Evolutionary conservation across 1,140 invertebrate genomes (phyloP).

Genomic region (Drosophila sp.): DNA sequence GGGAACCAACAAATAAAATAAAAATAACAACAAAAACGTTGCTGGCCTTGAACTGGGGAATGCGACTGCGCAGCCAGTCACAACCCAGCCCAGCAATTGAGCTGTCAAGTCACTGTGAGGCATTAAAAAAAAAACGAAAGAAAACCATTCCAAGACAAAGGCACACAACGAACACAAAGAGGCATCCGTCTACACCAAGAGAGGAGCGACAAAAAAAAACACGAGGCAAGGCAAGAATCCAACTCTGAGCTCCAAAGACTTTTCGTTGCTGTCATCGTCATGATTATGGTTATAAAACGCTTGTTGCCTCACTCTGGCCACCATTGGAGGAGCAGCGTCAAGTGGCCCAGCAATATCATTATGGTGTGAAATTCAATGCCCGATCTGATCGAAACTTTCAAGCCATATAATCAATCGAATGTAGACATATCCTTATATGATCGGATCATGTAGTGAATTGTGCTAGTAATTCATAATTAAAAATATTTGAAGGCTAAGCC

Average conservation of each 20-base stretch:
- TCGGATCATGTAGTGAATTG: slow-evolving; percentile 29
- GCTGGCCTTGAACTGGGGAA: slow-evolving; percentile 48
- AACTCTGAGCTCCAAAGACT: slow-evolving; percentile 12
- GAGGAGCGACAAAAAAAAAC: not conserved
- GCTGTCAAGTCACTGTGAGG: slow-evolving; percentile 43
- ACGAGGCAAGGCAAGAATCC: not conserved
- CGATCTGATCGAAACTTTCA: slow-evolving; percentile 14
- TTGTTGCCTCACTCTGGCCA: not conserved
- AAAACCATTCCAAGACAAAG: slow-evolving; percentile 5
- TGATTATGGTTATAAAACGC: slow-evolving; percentile 1
- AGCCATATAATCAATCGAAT: not conserved
- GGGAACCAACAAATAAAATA: slow-evolving; percentile 26
- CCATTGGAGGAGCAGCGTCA: too few relatives aligned
- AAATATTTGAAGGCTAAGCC: slow-evolving; percentile 12
- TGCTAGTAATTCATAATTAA: slow-evolving; percentile 42
- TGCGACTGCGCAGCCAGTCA: slow-evolving; percentile 44
- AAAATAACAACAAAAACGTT: not conserved
- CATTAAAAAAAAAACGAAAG: slow-evolving; percentile 20
- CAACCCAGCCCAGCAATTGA: slow-evolving; percentile 41
- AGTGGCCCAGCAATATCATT: slow-evolving; percentile 22
- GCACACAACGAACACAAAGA: slow-evolving; percentile 14
- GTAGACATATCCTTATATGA: slow-evolving; percentile 10
- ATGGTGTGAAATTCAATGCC: slow-evolving; percentile 43
- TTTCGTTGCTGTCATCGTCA: slow-evolving; percentile 16
- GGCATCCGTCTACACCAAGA: not conserved